phyloP scores from a whole-genome alignment of 1,140 invertebrate species.

The Megalonaias nervosa region DNA sequence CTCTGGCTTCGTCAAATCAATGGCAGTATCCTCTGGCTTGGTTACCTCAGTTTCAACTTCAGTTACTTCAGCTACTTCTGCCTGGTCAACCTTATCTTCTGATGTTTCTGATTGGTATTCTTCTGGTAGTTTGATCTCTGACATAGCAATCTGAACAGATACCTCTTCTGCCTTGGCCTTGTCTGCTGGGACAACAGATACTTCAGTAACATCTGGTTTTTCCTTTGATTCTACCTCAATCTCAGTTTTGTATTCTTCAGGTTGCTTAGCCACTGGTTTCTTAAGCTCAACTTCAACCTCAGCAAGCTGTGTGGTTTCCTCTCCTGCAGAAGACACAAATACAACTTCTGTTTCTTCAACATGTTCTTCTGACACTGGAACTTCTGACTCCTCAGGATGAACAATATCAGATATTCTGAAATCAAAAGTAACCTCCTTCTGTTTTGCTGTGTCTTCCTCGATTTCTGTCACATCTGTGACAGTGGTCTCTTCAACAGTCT shows the following conservation, averaged over 20 bases:
- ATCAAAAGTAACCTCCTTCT: slow-evolving; percentile 43
- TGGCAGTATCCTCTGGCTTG: slow-evolving; percentile 16
- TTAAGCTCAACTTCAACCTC: slow-evolving; percentile 38
- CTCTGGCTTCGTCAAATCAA: background rate
- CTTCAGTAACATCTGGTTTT: slow-evolving; percentile 9
- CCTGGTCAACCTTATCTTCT: slow-evolving; percentile 38
- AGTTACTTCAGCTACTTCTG: slow-evolving; percentile 20
- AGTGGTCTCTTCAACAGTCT: slow-evolving; percentile 20
- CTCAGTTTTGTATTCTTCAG: slow-evolving; percentile 26
- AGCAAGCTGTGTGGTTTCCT: slow-evolving; percentile 32
- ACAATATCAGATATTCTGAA: slow-evolving; percentile 35
- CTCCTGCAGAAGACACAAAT: slow-evolving; percentile 31
- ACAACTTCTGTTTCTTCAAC: slow-evolving; percentile 37
- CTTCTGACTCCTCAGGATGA: slow-evolving; percentile 35
- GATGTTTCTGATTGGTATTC: slow-evolving; percentile 38
- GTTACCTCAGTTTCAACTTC: slow-evolving; percentile 18
- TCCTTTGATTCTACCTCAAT: slow-evolving; percentile 21
- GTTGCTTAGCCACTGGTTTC: slow-evolving; percentile 17
- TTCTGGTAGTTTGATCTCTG: slow-evolving; percentile 35
- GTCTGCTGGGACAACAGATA: background rate
- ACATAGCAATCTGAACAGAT: slow-evolving; percentile 28
- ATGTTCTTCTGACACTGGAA: slow-evolving; percentile 34
- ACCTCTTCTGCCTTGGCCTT: slow-evolving; percentile 14
- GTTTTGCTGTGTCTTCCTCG: slow-evolving; percentile 11
- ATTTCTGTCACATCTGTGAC: slow-evolving; percentile 25